phyloP scores from a whole-genome alignment of 2,888 invertebrate species.

The Acleris emargana region DNA sequence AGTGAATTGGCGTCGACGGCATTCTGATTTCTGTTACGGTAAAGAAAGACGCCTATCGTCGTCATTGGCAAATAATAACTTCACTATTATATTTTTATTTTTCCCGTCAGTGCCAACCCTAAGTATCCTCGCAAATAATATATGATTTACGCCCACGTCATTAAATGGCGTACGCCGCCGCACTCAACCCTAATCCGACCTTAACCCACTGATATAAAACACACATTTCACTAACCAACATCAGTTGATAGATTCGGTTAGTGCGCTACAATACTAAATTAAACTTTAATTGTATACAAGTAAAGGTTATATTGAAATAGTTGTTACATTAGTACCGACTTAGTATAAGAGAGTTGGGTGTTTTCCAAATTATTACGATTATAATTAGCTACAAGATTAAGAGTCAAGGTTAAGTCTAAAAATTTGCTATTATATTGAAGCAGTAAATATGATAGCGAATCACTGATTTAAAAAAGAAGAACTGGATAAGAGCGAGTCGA shows the following conservation, averaged over 20 bases:
- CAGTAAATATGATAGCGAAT: too few relatives aligned
- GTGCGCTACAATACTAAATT: background rate
- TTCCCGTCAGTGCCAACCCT: constrained; percentile 15
- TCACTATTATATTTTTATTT: background rate
- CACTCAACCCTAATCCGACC: constrained; percentile 15
- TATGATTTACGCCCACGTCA: constrained; percentile 30
- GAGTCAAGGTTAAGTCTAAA: background rate
- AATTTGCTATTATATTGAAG: too few relatives aligned
- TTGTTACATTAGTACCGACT: background rate
- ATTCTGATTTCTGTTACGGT: too few relatives aligned
- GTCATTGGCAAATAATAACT: too few relatives aligned
- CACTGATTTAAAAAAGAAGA: too few relatives aligned
- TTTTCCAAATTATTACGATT: constrained; percentile 13
- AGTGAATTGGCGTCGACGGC: too few relatives aligned
- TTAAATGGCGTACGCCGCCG: constrained; percentile 14
- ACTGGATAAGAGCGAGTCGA: too few relatives aligned
- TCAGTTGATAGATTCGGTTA: constrained; percentile 7
- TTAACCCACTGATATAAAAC: constrained; percentile 2
- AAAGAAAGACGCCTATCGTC: too few relatives aligned
- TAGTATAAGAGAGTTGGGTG: constrained; percentile 4
- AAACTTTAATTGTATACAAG: background rate
- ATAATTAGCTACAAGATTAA: background rate
- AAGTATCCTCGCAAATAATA: constrained; percentile 19
- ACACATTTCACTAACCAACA: constrained; percentile 2
- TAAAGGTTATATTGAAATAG: background rate